A percentile compares a stretch with the other conserved stretches of the same genome.
phyloP scores from a whole-genome alignment of 2,888 invertebrate species.

The Pterobdella sp. region DNA sequence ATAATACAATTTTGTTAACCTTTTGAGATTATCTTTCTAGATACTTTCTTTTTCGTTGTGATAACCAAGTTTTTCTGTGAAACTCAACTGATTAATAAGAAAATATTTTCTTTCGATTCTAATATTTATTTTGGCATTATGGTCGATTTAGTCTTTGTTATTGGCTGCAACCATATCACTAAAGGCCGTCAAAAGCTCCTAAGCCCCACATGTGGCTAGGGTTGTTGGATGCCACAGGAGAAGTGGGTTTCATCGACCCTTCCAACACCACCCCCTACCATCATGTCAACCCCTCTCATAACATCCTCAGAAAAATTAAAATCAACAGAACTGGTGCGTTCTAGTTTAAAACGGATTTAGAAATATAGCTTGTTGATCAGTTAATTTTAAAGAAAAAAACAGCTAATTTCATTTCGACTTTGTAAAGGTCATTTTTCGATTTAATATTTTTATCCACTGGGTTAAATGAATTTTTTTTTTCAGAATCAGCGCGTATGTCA shows the following conservation, averaged over 20 bases:
- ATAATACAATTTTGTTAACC: too few species aligned
- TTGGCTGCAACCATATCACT: not conserved
- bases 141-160: too few species aligned
- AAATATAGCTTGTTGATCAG: too few species aligned
- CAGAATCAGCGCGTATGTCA: conserved; percentile 38
- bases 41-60: too few species aligned
- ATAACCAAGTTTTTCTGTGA: too few species aligned
- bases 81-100: not conserved
- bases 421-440: too few species aligned
- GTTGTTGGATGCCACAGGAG: conserved; percentile 70
- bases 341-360: not conserved
- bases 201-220: conserved; percentile 72
- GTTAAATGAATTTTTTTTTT: too few species aligned
- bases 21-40: too few species aligned
- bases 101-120: not conserved
- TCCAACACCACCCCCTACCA: conserved; percentile 68
- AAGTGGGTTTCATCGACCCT: conserved; percentile 87
- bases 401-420: too few species aligned
- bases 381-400: too few species aligned
- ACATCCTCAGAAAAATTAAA: conserved; percentile 38
- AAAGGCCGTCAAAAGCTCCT: conserved; percentile 49
- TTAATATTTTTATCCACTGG: too few species aligned
- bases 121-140: too few species aligned
- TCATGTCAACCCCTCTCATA: conserved; percentile 44
- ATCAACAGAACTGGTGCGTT: conserved; percentile 42